Base-by-base conservation (phyloP, 2,888 invertebrate genomes). In the Aporophyla nigra region DNA sequence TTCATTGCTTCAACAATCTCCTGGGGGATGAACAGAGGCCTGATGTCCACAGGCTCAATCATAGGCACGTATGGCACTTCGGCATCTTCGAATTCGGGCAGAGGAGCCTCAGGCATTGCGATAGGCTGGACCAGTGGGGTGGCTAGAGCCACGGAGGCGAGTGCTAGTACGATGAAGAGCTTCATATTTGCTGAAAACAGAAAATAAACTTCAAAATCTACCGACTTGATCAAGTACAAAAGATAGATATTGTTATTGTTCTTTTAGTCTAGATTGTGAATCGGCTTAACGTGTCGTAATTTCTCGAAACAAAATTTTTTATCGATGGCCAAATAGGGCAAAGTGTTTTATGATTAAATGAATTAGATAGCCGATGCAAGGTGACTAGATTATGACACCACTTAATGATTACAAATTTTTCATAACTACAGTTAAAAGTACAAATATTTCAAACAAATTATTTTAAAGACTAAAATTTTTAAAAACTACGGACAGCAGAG, bases 131-230 rank as follows among this genome's bases (percentile, higher is more conserved):
- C 71, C 51, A 83, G 70, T 1, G 91, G 92, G 40, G 84, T 69
- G 70, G 94, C 94, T 33, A 91, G 76, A 33, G 91, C 93, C 82
- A 91, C 89, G 5, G 94, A 92, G 78, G 95, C 73, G 27, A 95
- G 89, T 24, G 94, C 91, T 59, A 95, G 84, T 16, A 88, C 90
- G 67, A 95, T 83, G 14, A 96, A 33, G n/a, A 93, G 70, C 87
- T 93, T 95, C 96, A 96, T 96, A 62, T 71, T 83, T 93, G 78
- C 93, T 94, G 92, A 69, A 93, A 93, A 66, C 33, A 73, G 63
- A 78, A 85, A 71, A 69, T 1, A 12, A 61, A 24, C 33, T 4
- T 65, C 2, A 59, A 27, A 58, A 54, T 53, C 16, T 33, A 49
- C 33, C 14, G 19, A 5, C 46, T 59, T 62, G 14, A 68, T 49